phyloP scores from a whole-genome alignment of 1,140 invertebrate genomes.

The Drosophila pruinosa region DNA sequence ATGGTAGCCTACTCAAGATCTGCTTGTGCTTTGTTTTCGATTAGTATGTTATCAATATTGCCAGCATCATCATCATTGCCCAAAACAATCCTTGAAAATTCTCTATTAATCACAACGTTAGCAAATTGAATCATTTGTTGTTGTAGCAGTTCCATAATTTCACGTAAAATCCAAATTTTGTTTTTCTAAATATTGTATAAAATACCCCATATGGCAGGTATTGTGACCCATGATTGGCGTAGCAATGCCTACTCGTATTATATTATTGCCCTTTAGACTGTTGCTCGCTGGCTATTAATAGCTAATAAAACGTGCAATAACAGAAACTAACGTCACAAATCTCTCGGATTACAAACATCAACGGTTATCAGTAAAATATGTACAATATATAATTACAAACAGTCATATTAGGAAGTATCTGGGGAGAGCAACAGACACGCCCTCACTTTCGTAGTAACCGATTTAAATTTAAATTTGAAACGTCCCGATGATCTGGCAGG shows the following conservation, averaged over 20 bases:
- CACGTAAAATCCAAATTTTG: not conserved
- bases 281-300: conserved; percentile 9
- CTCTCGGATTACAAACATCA: conserved; percentile 8
- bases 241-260: not conserved
- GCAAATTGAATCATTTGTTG: not conserved
- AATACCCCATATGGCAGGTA: not conserved
- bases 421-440: conserved; percentile 3
- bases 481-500: not conserved
- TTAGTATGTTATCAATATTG: not conserved
- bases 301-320: conserved; percentile 12
- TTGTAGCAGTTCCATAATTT: conserved; percentile 1
- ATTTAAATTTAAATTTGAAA: not conserved
- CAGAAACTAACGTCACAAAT: conserved; percentile 33
- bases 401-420: conserved; percentile 7
- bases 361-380: conserved; percentile 14
- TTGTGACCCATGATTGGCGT: not conserved
- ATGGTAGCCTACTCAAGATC: not conserved
- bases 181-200: not conserved
- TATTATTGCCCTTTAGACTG: conserved; percentile 9
- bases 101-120: not conserved
- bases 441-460: too few species aligned
- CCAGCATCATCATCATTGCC: not conserved
- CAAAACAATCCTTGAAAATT: not conserved
- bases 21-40: not conserved
- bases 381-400: not conserved